phyloP scores from a whole-genome alignment of 2,113 vertebrate genomes.

The Cyanocitta stelleri region DNA sequence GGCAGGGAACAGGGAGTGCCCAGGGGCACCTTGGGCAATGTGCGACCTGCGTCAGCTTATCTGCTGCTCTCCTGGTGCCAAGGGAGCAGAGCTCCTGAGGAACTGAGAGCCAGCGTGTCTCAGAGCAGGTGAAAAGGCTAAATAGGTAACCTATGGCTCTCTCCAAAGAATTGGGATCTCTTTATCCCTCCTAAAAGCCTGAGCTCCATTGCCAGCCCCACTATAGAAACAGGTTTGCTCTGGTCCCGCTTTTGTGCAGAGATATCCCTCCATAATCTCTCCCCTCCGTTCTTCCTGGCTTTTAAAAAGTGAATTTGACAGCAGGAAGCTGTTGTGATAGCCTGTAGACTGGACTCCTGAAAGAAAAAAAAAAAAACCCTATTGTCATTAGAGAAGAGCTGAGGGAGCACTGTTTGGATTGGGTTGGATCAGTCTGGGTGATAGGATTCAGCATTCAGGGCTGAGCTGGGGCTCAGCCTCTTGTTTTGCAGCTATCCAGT shows the following conservation, averaged over 20 bases:
- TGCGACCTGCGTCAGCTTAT: neutral
- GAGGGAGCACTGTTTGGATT: slow-evolving; percentile 48
- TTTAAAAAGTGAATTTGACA: slow-evolving; percentile 45
- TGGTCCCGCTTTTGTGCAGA: neutral
- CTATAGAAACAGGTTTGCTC: neutral
- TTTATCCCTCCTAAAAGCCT: neutral
- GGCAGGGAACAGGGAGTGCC: neutral
- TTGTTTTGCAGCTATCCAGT: neutral
- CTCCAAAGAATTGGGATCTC: neutral
- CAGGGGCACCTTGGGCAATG: neutral
- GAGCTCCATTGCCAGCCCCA: neutral
- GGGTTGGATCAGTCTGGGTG: slow-evolving; percentile 35
- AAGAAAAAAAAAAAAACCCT: neutral
- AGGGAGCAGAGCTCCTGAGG: neutral
- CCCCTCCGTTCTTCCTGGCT: neutral
- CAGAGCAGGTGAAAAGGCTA: neutral
- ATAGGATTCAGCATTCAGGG: slow-evolving; percentile 3
- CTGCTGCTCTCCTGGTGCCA: neutral
- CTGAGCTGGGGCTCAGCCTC: neutral
- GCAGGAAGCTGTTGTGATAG: slow-evolving; percentile 29
- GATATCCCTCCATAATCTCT: slow-evolving; percentile 18
- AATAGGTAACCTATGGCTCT: neutral
- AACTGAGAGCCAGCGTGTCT: neutral
- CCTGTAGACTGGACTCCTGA: slow-evolving; percentile 17
- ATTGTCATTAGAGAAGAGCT: slow-evolving; percentile 51